Conservation (phyloP, 2,113 vertebrate genomes). For the Bolborhynchus lineola region DNA sequence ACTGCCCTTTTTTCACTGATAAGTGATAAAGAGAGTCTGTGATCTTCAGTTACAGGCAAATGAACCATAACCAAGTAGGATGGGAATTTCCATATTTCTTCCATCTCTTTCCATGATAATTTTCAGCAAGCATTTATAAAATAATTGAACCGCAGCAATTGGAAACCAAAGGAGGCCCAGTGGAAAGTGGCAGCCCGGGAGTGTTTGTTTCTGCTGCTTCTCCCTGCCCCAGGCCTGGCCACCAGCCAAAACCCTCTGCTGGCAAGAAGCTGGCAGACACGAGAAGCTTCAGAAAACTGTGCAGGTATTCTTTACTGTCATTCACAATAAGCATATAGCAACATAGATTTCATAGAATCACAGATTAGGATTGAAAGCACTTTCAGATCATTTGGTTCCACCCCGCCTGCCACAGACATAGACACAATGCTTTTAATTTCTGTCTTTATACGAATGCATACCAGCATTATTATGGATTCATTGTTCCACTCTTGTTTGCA, state of each 20-base stretch:
- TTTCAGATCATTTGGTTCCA: neutral
- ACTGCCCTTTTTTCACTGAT: neutral
- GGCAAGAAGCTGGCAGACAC: fast-evolving
- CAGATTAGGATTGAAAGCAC: neutral
- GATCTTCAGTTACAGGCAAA: neutral
- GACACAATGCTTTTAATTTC: neutral
- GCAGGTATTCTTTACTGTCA: neutral
- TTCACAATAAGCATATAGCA: neutral
- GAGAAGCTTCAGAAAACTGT: neutral
- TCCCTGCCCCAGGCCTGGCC: neutral
- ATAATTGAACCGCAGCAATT: neutral
- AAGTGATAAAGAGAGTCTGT: neutral
- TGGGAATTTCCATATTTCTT: neutral
- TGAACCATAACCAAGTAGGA: neutral
- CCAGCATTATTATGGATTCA: neutral
- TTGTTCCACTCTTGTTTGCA: neutral
- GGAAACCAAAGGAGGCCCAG: neutral
- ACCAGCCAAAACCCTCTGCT: neutral
- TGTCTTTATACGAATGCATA: neutral
- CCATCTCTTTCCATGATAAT: neutral
- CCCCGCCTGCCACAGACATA: neutral
- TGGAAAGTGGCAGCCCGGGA: neutral
- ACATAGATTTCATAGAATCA: neutral
- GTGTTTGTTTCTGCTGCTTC: neutral
- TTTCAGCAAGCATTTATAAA: neutral